Evolutionary conservation across 2,113 vertebrate genomes (phyloP).

Genomic region (Melanerpes aurifrons): DNA sequence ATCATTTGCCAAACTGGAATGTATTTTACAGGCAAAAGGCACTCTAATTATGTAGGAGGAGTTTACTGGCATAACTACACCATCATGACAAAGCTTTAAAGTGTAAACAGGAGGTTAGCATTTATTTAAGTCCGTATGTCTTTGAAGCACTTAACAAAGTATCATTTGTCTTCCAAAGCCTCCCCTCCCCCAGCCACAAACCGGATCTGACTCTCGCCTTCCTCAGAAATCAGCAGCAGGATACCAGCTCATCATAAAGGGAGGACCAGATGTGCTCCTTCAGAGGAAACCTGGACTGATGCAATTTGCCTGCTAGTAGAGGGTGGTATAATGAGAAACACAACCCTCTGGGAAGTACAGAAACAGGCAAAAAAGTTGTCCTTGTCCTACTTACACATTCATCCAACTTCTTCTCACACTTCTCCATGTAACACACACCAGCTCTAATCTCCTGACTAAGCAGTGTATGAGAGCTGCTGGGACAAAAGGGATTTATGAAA

Average conservation of each 20-base stretch:
- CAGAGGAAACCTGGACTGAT: neutral
- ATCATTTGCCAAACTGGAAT: neutral
- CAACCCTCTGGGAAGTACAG: neutral
- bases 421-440: fast-evolving
- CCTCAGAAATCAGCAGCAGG: neutral
- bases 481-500: neutral
- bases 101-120: neutral
- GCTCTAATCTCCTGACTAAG: neutral
- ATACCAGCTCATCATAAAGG: fast-evolving
- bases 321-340: neutral
- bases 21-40: neutral
- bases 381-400: neutral
- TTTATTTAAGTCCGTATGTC: neutral
- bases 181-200: neutral
- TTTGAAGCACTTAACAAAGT: neutral
- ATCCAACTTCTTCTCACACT: neutral
- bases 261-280: neutral
- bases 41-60: slow-evolving; percentile 33
- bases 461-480: fast-evolving
- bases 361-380: neutral
- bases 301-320: neutral
- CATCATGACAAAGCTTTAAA: slow-evolving; percentile 14
- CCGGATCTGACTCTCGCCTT: neutral
- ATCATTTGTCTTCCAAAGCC: neutral
- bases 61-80: neutral